A percentile compares a stretch with the other conserved stretches of the same genome.
These are phyloP conservation scores for Terebella lapidaria DNA, from an alignment of 2,888 invertebrate genomes.

Conservation along the genomic window DNA sequence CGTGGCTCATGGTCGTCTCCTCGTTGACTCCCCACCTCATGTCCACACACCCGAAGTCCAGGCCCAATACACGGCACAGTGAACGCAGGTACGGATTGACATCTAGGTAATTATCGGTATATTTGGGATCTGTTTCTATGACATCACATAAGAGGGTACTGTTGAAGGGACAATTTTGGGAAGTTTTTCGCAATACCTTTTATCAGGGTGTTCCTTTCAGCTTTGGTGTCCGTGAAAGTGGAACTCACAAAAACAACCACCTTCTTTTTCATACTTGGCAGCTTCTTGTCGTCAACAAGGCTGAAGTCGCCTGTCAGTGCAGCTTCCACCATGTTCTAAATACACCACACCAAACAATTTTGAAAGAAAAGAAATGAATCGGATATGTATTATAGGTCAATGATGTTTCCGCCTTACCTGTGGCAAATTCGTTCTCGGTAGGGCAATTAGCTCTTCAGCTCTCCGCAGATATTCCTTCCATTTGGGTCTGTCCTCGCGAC, in stretches of 20 bases:
- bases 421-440: constrained; percentile 10
- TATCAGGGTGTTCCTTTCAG: constrained; percentile 21
- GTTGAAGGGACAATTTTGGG: too few species aligned
- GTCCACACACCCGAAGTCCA: constrained; percentile 48
- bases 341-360: too few species aligned
- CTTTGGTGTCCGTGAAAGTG: constrained; percentile 22
- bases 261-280: constrained; percentile 3
- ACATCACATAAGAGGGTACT: too few species aligned
- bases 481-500: constrained; percentile 10
- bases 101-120: constrained; percentile 17
- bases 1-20: constrained; percentile 42
- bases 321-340: constrained; percentile 9
- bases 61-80: constrained; percentile 32
- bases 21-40: constrained; percentile 50
- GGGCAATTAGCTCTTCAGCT: constrained; percentile 7
- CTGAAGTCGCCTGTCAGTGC: constrained; percentile 10
- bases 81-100: constrained; percentile 38
- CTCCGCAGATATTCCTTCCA: constrained; percentile 12
- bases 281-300: neutral
- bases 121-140: too few species aligned
- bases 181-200: constrained; percentile 15
- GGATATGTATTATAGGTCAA: neutral
- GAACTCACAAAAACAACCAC: constrained; percentile 21
- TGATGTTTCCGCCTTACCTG: constrained; percentile 10
- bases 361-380: neutral